phyloP scores from a whole-genome alignment of 2,113 vertebrate species.

The Nothobranchius furzeri region DNA sequence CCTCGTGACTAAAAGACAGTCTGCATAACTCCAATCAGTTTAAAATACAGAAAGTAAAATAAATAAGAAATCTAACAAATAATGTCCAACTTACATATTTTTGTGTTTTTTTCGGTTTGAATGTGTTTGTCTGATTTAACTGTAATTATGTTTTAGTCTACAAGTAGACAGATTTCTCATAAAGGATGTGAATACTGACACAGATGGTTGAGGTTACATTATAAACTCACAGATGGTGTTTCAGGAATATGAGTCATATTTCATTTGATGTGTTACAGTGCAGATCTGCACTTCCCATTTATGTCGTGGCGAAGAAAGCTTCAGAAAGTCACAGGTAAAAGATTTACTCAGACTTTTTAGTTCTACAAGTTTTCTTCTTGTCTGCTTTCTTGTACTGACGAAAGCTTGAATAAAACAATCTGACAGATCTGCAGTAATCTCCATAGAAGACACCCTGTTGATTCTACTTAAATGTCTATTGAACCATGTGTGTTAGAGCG shows the following conservation, averaged over 20 bases:
- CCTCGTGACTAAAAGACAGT: background rate
- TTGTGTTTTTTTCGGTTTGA: background rate
- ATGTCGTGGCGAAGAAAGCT: conserved; percentile 22
- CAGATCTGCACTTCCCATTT: conserved; percentile 34
- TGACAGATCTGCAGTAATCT: too few relatives aligned
- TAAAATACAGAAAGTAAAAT: too few relatives aligned
- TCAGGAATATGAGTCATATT: conserved; percentile 61
- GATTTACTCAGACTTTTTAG: conserved; percentile 21
- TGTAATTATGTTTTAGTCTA: conserved; percentile 27
- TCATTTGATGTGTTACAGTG: conserved; percentile 46
- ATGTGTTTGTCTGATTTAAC: conserved; percentile 1
- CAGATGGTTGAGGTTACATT: conserved; percentile 68
- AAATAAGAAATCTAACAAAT: background rate
- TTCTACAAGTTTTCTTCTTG: conserved; percentile 11
- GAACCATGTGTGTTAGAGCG: too few relatives aligned
- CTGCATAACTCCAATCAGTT: background rate
- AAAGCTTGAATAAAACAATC: background rate
- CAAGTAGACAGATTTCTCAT: conserved; percentile 35
- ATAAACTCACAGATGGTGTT: conserved; percentile 64
- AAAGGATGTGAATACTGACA: conserved; percentile 45
- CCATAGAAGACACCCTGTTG: conserved; percentile 28
- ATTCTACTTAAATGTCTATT: background rate
- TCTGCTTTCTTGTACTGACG: conserved; percentile 33
- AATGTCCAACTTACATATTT: background rate
- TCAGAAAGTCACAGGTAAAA: conserved; percentile 35